phyloP scores from a whole-genome alignment of 2,888 invertebrate genomes.

The Glyphotaelius pellucidus region DNA sequence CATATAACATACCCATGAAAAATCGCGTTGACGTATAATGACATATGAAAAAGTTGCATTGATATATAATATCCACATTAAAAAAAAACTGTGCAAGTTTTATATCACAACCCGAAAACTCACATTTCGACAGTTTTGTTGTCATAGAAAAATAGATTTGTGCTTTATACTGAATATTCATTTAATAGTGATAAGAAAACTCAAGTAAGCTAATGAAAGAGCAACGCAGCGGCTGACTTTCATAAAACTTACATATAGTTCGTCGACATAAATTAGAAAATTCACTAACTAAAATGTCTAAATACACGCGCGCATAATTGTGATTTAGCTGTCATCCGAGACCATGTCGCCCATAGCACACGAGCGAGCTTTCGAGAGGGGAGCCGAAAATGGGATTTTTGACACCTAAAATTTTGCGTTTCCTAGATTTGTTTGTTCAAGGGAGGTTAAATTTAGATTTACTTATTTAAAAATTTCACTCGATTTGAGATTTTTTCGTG shows the following conservation, averaged over 20 bases:
- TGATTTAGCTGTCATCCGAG: constrained; percentile 53
- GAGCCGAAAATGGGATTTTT: constrained; percentile 64
- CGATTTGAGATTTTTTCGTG: constrained; percentile 36
- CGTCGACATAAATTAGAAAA: constrained; percentile 36
- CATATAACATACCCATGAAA: no score
- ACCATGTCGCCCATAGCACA: constrained; percentile 17
- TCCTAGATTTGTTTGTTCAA: constrained; percentile 65
- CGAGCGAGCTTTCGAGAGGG: constrained; percentile 39
- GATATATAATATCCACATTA: no score
- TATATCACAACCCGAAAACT: no score
- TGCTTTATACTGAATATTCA: not conserved
- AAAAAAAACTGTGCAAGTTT: no score
- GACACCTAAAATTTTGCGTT: constrained; percentile 66
- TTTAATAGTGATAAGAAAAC: not conserved
- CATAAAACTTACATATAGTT: not conserved
- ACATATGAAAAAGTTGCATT: no score
- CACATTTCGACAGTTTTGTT: no score
- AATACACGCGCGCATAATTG: constrained; percentile 42
- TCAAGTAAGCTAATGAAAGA: not conserved
- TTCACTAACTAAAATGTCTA: constrained; percentile 39
- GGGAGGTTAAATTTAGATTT: constrained; percentile 62
- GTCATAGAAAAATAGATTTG: no score
- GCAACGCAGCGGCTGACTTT: not conserved
- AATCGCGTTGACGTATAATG: no score
- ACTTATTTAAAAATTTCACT: constrained; percentile 53